Base-by-base conservation (phyloP, 2,888 invertebrate species). In the Mechanitis messenoides region DNA sequence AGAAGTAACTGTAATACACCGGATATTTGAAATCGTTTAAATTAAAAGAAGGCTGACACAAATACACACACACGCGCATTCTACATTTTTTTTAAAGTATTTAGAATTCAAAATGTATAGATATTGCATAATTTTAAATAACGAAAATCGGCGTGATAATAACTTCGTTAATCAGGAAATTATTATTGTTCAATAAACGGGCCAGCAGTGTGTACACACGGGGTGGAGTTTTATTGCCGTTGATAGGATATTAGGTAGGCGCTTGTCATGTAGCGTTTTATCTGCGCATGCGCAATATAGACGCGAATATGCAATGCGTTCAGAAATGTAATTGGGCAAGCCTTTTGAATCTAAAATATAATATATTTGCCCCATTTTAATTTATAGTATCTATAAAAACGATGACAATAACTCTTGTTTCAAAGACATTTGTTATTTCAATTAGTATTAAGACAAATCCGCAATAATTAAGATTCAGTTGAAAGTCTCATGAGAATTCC, bases 191-290 rank as follows among this genome's bases (percentile, higher is more conserved):
- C 35, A 6, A 35, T 7, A 50, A 31, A 31, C 31, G 9, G 11
- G 11, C 31, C 5, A 50, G 9, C 50, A 6, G 50, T 50, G 50
- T 50, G 50, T 50, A 9, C 6, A 6, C 28, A 28, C 50, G 50
- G 50, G 50, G 50, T 50, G 33, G 11, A 12, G 54, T 46, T 20
- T 45, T 11, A 45, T 35, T 20, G 56, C 56, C 55, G 55, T 56
- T 58, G 59, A 65, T 65, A 65, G 60, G 47, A 64, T 67, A 67
- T 64, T 62, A 65, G 64, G 61, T 63, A 63, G 65, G 68, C 67
- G 59, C 67, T 68, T 67, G 67, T 67, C 68, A 62, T 67, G 68
- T 68, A 63, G 50, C 63, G 59, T 59, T 46, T 64, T 68, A 67
- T 68, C 68, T 64, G 55, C 62, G 61, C 65, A 68, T 66, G 63